Base-by-base conservation (phyloP, 2,113 vertebrate species). In the Stictonetta naevosa region DNA sequence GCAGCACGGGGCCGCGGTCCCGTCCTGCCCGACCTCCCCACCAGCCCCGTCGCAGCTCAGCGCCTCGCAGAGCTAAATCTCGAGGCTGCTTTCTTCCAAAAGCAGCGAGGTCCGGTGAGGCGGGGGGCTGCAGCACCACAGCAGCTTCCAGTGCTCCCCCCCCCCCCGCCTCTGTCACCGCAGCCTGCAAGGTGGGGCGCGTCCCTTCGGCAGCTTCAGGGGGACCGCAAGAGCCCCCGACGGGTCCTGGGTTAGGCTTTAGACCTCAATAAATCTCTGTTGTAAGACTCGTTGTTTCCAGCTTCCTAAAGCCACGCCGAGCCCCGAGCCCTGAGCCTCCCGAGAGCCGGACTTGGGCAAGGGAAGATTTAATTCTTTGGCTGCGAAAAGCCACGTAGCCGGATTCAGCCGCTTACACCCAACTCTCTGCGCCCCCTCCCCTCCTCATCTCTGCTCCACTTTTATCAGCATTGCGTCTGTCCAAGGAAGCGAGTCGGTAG, bases 221-320 rank as follows among this genome's bases (percentile, higher is more conserved):
- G 36, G 73, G 84, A 83, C 64, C 67, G 88, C 83, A 34, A 60
- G 2, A 81, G 59, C 71, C 55, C 93, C 26, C 7, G 1, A 2
- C 0, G 0, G 19, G 8, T 38, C 74, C 33, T 13, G 82, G 92
- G 76, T 53, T 12, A 92, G 76, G 46, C 12, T 95, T 72, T 23
- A 78, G 93, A 75, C 62, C 73, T 96, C 85, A 96, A 95, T 95
- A 95, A 95, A 92, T 1, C 83, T 94, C 92, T 96, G 60, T 92
- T 95, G 42, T 44, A 62, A 93, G 90, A 83, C 95, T 95, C 4
- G 66, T 95, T 96, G 95, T 93, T 93, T 91, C 84, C 94, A 93
- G 77, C 94, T 86, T 96, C 91, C 94, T 97, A 93, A 92, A 92
- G 86, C 40, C 29, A 10, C 6, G 19, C 42, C 1, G 1, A 94